Conservation (phyloP, 2,113 vertebrate genomes). For the Maccullochella peelii region DNA sequence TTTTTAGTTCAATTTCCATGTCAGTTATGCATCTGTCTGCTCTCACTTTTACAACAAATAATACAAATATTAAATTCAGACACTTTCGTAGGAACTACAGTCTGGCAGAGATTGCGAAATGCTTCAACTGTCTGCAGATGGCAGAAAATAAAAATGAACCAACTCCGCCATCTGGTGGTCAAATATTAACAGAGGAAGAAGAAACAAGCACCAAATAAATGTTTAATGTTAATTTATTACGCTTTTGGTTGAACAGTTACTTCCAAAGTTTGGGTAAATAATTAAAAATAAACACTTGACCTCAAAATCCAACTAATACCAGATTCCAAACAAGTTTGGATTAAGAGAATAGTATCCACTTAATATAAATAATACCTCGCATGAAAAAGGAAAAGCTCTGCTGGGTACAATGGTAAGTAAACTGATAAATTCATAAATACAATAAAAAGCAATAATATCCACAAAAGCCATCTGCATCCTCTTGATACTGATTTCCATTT, state of each 20-base stretch:
- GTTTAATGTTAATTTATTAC: slow-evolving; percentile 38
- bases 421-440: background rate
- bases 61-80: background rate
- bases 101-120: background rate
- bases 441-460: slow-evolving; percentile 37
- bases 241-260: background rate
- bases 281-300: background rate
- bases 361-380: background rate
- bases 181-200: background rate
- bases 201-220: background rate
- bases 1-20: background rate
- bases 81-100: background rate
- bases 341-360: background rate
- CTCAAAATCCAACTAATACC: background rate
- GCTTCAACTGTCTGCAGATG: background rate
- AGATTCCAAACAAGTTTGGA: background rate
- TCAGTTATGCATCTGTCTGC: background rate
- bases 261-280: slow-evolving; percentile 10
- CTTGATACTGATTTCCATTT: background rate
- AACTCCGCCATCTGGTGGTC: slow-evolving; percentile 54
- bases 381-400: background rate
- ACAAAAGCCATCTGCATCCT: background rate
- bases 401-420: background rate
- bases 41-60: background rate
- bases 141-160: background rate